A percentile compares a stretch with the other conserved stretches of the same genome.
Evolutionary conservation across 2,797 vertebrate genomes (phyloP).

Genomic region (Toxotes lorentzi): DNA sequence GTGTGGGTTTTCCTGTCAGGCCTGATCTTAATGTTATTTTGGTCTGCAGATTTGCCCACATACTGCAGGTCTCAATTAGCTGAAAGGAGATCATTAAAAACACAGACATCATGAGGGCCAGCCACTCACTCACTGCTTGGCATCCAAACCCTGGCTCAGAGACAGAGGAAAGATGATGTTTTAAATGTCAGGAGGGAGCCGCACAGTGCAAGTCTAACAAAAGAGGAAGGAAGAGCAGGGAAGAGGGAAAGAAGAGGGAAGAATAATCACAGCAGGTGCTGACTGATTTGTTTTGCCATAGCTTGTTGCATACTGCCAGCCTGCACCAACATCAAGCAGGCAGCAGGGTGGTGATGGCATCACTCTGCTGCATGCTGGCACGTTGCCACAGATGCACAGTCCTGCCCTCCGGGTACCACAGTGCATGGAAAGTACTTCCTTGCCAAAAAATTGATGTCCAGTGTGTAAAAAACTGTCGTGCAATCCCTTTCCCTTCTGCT

Average conservation of each 20-base stretch:
- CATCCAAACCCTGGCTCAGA: slow-evolving; percentile 14
- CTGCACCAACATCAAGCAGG: slow-evolving; percentile 34
- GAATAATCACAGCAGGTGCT: slow-evolving; percentile 32
- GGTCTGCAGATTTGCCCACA: slow-evolving; percentile 33
- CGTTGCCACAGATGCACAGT: slow-evolving; percentile 35
- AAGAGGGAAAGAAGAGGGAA: slow-evolving; percentile 2
- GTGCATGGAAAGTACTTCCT: neutral
- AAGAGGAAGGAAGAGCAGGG: neutral
- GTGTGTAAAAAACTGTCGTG: slow-evolving; percentile 12
- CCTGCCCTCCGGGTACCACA: slow-evolving; percentile 23
- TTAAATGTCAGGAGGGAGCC: slow-evolving; percentile 8
- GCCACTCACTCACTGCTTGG: neutral
- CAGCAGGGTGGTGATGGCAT: slow-evolving; percentile 50
- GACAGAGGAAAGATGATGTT: slow-evolving; percentile 12
- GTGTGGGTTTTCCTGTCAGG: slow-evolving; percentile 16
- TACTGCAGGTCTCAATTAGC: slow-evolving; percentile 58
- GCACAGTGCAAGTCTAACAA: neutral
- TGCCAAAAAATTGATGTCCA: slow-evolving; percentile 4
- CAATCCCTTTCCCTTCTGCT: neutral
- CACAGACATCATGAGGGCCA: slow-evolving; percentile 14
- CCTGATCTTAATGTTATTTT: slow-evolving; percentile 45
- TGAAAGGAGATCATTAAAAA: slow-evolving; percentile 57
- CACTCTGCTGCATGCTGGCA: slow-evolving; percentile 20
- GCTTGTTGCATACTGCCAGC: slow-evolving; percentile 23
- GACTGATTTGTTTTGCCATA: slow-evolving; percentile 46